Evolutionary conservation across 2,888 invertebrate genomes (phyloP).

Genomic region (Chrysomela aeneicollis): DNA sequence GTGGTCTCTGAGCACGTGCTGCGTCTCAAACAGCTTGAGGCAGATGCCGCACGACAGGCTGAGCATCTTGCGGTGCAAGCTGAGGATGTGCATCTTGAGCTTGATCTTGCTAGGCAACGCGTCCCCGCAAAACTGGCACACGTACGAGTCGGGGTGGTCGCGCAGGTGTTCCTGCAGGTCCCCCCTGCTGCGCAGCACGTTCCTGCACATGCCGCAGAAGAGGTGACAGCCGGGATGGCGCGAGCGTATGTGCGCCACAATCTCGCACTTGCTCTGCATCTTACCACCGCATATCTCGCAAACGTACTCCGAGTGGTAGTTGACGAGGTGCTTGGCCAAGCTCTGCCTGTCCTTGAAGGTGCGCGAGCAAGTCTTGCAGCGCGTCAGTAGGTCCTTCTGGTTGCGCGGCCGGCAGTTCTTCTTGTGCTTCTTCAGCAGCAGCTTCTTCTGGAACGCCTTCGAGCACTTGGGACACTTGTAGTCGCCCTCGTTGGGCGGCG

Average conservation of each 20-base stretch:
- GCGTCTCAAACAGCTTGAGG: slow-evolving; percentile 65
- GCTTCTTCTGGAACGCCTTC: slow-evolving; percentile 66
- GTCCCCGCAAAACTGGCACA: slow-evolving; percentile 69
- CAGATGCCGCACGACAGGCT: slow-evolving; percentile 68
- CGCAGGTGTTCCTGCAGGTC: slow-evolving; percentile 64
- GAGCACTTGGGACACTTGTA: slow-evolving; percentile 66
- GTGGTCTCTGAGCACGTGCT: slow-evolving; percentile 66
- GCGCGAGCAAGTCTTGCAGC: slow-evolving; percentile 66
- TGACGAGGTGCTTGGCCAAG: slow-evolving; percentile 64
- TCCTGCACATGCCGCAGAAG: slow-evolving; percentile 64
- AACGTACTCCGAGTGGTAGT: slow-evolving; percentile 65
- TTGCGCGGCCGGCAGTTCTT: slow-evolving; percentile 64
- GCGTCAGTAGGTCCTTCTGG: slow-evolving; percentile 65
- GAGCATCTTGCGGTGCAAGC: slow-evolving; percentile 65
- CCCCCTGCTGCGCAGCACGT: slow-evolving; percentile 64
- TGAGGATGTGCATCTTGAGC: slow-evolving; percentile 67
- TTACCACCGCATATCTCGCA: slow-evolving; percentile 66
- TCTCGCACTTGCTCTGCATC: slow-evolving; percentile 66
- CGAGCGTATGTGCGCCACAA: slow-evolving; percentile 65
- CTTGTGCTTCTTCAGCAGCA: slow-evolving; percentile 66
- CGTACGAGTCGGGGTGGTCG: slow-evolving; percentile 65
- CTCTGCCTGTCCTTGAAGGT: slow-evolving; percentile 67
- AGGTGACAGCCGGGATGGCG: slow-evolving; percentile 65
- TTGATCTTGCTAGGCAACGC: slow-evolving; percentile 66
- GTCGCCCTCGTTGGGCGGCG: slow-evolving; percentile 60